phyloP scores from a whole-genome alignment of 1,140 invertebrate genomes.

The Sweltsa coloradensis region DNA sequence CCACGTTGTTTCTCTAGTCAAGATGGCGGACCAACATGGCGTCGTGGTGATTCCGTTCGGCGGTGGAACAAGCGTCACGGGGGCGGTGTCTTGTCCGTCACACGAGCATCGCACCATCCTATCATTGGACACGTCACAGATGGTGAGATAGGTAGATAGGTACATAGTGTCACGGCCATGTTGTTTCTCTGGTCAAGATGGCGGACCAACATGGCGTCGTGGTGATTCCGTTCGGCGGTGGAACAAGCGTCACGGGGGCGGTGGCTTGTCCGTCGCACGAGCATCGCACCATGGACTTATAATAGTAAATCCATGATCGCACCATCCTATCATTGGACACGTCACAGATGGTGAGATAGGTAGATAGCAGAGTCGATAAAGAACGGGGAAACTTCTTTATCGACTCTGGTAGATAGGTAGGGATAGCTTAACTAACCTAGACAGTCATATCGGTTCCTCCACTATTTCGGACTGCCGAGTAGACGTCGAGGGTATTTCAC shows the following conservation, averaged over 20 bases:
- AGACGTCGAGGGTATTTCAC: too few species aligned
- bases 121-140: slow-evolving; percentile 89
- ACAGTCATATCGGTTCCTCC: too few species aligned
- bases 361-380: too few species aligned
- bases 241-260: slow-evolving; percentile 89
- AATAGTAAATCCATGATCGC: too few species aligned
- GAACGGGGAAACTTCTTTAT: too few species aligned
- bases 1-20: slow-evolving; percentile 69
- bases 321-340: slow-evolving; percentile 90
- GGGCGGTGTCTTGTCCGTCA: slow-evolving; percentile 73
- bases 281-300: slow-evolving; percentile 73
- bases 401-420: too few species aligned
- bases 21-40: slow-evolving; percentile 57
- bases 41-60: slow-evolving; percentile 89
- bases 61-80: slow-evolving; percentile 91
- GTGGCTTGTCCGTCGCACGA: slow-evolving; percentile 76
- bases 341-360: slow-evolving; percentile 74
- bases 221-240: slow-evolving; percentile 93
- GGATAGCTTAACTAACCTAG: too few species aligned
- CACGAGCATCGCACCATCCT: slow-evolving; percentile 80
- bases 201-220: slow-evolving; percentile 67
- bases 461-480: too few species aligned
- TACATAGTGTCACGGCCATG: slow-evolving; percentile 60
- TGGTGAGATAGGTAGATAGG: too few species aligned
- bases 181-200: slow-evolving; percentile 65